A percentile compares a stretch with the other conserved stretches of the same genome.
These are phyloP conservation scores for Cololabis saira DNA, from an alignment of 2,113 vertebrate species.

Conservation along the genomic window DNA sequence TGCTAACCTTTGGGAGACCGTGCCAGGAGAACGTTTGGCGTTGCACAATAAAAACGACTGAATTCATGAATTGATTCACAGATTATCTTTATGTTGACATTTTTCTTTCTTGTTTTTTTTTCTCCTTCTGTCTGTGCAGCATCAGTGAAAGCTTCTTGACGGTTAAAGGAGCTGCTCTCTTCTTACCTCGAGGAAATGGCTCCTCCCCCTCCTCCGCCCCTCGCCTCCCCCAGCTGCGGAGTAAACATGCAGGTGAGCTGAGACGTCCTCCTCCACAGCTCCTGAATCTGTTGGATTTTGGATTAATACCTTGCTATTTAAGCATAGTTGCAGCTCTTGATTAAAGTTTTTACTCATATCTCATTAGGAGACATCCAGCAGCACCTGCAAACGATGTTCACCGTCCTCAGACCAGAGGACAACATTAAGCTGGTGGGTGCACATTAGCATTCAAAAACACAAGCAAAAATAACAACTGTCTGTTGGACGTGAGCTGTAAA, in stretches of 20 bases:
- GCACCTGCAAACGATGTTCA: constrained; percentile 98
- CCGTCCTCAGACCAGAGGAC: constrained; percentile 95
- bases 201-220: constrained; percentile 86
- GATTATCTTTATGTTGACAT: no score
- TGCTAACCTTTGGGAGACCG: no score
- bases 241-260: constrained; percentile 93
- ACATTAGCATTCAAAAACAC: not conserved
- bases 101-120: not conserved
- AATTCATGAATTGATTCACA: no score
- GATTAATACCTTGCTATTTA: not conserved
- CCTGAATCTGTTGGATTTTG: not conserved
- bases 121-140: constrained; percentile 73
- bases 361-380: constrained; percentile 94
- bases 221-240: constrained; percentile 90
- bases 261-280: not conserved
- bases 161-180: constrained; percentile 98
- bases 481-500: not conserved
- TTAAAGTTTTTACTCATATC: not conserved
- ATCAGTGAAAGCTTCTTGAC: constrained; percentile 99
- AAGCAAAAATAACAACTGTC: not conserved
- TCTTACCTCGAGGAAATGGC: constrained; percentile 96
- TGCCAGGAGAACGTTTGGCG: no score
- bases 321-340: not conserved
- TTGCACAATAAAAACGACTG: no score
- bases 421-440: constrained; percentile 93